A percentile compares a stretch with the other conserved stretches of the same genome.
Conservation (phyloP, 2,797 vertebrate genomes). For the Hoplostethus mediterraneus region DNA sequence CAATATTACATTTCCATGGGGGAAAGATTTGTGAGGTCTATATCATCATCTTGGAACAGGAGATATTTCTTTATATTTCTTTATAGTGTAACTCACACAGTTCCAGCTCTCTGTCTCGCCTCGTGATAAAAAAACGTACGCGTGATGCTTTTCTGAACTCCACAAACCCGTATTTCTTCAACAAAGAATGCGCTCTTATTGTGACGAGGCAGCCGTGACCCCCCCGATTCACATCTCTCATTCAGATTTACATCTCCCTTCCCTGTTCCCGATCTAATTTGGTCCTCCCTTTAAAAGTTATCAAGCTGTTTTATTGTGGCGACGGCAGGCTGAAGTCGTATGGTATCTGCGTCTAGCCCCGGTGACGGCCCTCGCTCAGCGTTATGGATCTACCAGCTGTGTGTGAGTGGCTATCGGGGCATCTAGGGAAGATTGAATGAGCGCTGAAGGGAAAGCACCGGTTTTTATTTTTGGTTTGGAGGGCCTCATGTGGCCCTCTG, state of each 20-base stretch:
- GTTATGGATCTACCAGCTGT: constrained; percentile 65
- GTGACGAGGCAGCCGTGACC: constrained; percentile 12
- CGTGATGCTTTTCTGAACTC: constrained; percentile 14
- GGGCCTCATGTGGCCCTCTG: constrained; percentile 61
- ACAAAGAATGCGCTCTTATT: constrained; percentile 29
- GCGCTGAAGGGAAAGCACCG: constrained; percentile 58
- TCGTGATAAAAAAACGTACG: constrained; percentile 21
- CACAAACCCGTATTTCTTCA: constrained; percentile 33
- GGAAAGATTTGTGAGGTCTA: constrained; percentile 24
- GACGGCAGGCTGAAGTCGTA: neutral
- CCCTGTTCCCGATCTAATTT: constrained; percentile 34
- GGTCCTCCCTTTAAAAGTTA: constrained; percentile 34
- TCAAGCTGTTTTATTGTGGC: constrained; percentile 47
- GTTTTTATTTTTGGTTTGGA: constrained; percentile 61
- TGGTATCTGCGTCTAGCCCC: constrained; percentile 28
- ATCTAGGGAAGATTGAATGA: constrained; percentile 39
- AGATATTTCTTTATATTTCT: neutral
- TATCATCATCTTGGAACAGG: constrained; percentile 2
- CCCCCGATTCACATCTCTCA: constrained; percentile 33
- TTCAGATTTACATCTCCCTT: constrained; percentile 54
- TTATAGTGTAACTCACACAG: neutral
- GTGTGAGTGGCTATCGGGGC: constrained; percentile 44
- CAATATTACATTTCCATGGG: neutral
- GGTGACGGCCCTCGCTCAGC: constrained; percentile 13
- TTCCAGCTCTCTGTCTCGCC: constrained; percentile 39